Conservation (phyloP, 2,797 vertebrate genomes). For the Syngnathus rostellatus region DNA sequence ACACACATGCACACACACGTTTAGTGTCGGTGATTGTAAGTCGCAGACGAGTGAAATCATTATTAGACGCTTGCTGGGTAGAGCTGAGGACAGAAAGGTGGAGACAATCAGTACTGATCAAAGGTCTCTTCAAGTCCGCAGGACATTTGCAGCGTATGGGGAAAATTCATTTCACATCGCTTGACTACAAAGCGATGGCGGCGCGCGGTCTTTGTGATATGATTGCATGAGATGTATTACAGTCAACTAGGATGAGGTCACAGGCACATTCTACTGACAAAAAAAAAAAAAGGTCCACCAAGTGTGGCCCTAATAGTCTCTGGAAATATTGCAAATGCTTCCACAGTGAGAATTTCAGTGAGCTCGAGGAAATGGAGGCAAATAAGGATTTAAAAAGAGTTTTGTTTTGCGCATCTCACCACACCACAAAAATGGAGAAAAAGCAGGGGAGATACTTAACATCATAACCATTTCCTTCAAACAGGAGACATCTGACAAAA, state of each 20-base stretch:
- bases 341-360: slow-evolving; percentile 14
- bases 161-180: slow-evolving; percentile 22
- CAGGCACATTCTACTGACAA: not conserved
- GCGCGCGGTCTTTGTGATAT: not conserved
- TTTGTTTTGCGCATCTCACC: not conserved
- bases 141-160: slow-evolving; percentile 10
- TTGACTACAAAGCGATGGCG: slow-evolving; percentile 23
- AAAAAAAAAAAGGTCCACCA: not conserved
- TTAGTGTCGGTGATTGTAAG: slow-evolving; percentile 20
- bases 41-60: slow-evolving; percentile 10
- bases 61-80: slow-evolving; percentile 12
- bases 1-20: not conserved
- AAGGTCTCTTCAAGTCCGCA: slow-evolving; percentile 15
- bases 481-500: not conserved
- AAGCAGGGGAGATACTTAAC: not conserved
- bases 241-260: slow-evolving; percentile 14
- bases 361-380: slow-evolving; percentile 1
- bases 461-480: not conserved
- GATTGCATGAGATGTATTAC: slow-evolving; percentile 10
- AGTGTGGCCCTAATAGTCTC: not conserved
- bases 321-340: slow-evolving; percentile 2
- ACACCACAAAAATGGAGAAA: not conserved
- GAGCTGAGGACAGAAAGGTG: slow-evolving; percentile 16
- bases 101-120: slow-evolving; percentile 33
- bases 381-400: not conserved